Base-by-base conservation (phyloP, 2,113 vertebrate genomes). In the Embiotoca jacksoni region DNA sequence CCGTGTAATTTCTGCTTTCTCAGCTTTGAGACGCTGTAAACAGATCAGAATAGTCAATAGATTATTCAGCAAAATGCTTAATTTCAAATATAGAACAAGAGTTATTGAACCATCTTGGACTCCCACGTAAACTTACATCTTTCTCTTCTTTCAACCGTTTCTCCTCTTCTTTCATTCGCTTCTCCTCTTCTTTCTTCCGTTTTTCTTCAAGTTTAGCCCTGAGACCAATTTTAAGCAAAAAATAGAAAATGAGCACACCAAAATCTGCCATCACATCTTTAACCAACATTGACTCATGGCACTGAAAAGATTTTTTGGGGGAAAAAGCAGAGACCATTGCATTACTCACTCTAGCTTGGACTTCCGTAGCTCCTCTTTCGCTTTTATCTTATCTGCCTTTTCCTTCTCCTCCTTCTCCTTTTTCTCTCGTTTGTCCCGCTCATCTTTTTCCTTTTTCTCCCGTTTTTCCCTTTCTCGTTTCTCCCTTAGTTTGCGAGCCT, bases 181-280 rank as follows among this genome's bases (percentile, higher is more conserved):
- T 98, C 76, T 99, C 98, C 71, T 99, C 97, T 55, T 99, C 98
- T 80, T 96, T 99, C 90, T 98, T 99, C 5, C 97, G 94, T 85
- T 99, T 99, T 76, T 99, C 98, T 92, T 99, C 98, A 0, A 96
- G 94, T 80, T 97, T 99, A 0, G 97, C 98, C 91, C 98, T 99
- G 63, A 31, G 61, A 75, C 3, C 88, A 3, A 16, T 30, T 44
- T 75, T 72, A 62, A 36, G 39, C 3, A 78, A 39, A 77, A 32
- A 15, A 16, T 49, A 8, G 10, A 3, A 32, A 5, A 55, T 64
- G 5, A 60, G 7, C 3, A 13, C 3, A 31, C 2, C 4, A 14
- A 72, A 16, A 39, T 54, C 30, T 75, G 41, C 3, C 11, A 3
- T 23, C 6, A 15, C 0, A 64, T 31, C 37, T 37, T 14, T 8